These are phyloP conservation scores for Parascotia fuliginaria DNA, from an alignment of 2,888 invertebrate genomes.

Conservation along the genomic window DNA sequence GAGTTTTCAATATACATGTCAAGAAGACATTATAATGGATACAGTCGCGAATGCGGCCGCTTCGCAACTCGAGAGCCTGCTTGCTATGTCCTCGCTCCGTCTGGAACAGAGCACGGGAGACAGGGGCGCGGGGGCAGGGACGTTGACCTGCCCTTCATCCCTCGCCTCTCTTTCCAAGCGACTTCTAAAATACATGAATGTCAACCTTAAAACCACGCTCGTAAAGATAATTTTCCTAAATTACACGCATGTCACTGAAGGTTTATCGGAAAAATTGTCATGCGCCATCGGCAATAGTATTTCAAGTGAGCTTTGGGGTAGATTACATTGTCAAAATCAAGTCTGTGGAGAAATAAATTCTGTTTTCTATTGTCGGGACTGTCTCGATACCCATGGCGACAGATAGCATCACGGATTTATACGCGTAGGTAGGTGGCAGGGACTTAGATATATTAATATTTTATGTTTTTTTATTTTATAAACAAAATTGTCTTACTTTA, in stretches of 20 bases:
- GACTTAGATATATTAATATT: too few species aligned
- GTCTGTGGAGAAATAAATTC: slow-evolving; percentile 37
- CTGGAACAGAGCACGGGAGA: slow-evolving; percentile 43
- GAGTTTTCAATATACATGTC: slow-evolving; percentile 56
- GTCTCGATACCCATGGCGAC: background rate
- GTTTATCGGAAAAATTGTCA: slow-evolving; percentile 67
- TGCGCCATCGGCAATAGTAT: slow-evolving; percentile 69
- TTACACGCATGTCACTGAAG: slow-evolving; percentile 52
- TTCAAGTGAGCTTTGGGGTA: slow-evolving; percentile 66
- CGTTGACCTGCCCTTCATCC: slow-evolving; percentile 73
- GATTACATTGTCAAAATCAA: slow-evolving; percentile 57
- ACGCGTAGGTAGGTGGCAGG: too few species aligned
- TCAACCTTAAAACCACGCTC: slow-evolving; percentile 65
- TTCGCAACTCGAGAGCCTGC: slow-evolving; percentile 40
- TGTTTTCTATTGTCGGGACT: slow-evolving; percentile 11
- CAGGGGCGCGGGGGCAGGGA: slow-evolving; percentile 47
- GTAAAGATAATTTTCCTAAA: slow-evolving; percentile 61
- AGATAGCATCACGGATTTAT: background rate
- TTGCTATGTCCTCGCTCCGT: slow-evolving; percentile 46
- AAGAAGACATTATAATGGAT: slow-evolving; percentile 49
- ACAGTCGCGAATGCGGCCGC: slow-evolving; percentile 36
- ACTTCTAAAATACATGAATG: slow-evolving; percentile 57
- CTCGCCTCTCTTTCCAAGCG: slow-evolving; percentile 51
- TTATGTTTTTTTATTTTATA: too few species aligned
- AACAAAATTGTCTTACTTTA: too few species aligned